phyloP scores from a whole-genome alignment of 2,888 invertebrate genomes.

The Deilephila porcellus region DNA sequence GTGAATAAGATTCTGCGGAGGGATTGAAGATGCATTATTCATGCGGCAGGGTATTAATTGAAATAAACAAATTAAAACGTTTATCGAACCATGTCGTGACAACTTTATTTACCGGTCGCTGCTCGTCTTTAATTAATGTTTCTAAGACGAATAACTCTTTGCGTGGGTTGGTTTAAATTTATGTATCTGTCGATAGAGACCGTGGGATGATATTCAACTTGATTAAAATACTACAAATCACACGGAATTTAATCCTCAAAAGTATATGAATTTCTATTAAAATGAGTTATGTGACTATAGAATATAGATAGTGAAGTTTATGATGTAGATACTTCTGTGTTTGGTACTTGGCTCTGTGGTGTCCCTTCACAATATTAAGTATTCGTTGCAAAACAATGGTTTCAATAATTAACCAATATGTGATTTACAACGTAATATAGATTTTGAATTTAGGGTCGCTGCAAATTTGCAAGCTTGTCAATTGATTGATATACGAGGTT shows the following conservation, averaged over 20 bases:
- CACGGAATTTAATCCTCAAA: neutral
- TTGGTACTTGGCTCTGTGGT: too few species aligned
- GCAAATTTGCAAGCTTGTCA: neutral
- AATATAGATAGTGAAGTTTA: too few species aligned
- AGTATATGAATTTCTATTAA: neutral
- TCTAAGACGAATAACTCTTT: neutral
- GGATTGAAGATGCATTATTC: neutral
- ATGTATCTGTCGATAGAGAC: neutral
- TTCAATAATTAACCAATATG: constrained; percentile 3
- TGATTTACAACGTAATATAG: neutral
- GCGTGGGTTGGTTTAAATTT: neutral
- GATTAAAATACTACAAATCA: neutral
- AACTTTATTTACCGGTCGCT: neutral
- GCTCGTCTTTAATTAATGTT: constrained; percentile 7
- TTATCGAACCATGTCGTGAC: constrained; percentile 8
- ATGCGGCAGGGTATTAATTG: neutral
- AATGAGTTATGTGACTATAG: neutral
- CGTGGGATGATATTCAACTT: neutral
- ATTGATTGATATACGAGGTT: constrained; percentile 3
- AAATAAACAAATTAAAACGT: constrained; percentile 7
- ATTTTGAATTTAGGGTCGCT: neutral
- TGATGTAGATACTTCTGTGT: too few species aligned
- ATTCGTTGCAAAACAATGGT: neutral
- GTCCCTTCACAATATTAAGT: neutral
- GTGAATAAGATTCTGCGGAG: neutral